Evolutionary conservation across 2,888 invertebrate species (phyloP).

Genomic region (Arctia plantaginis): DNA sequence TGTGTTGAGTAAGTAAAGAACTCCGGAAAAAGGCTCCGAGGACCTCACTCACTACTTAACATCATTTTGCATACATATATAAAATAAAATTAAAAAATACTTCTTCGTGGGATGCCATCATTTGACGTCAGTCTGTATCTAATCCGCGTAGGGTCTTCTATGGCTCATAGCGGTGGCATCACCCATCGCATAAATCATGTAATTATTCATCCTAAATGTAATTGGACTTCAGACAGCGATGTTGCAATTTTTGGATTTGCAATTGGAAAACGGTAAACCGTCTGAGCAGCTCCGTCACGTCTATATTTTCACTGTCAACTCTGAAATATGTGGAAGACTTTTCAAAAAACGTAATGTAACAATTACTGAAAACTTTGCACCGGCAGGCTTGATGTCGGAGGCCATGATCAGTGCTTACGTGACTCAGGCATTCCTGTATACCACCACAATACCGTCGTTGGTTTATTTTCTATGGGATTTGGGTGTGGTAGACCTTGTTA

Average conservation of each 20-base stretch:
- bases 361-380: slow-evolving; percentile 62
- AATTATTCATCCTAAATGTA: slow-evolving; percentile 63
- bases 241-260: slow-evolving; percentile 60
- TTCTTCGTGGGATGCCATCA: no score
- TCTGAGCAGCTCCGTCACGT: slow-evolving; percentile 62
- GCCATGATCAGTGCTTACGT: slow-evolving; percentile 57
- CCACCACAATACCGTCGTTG: slow-evolving; percentile 31
- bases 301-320: slow-evolving; percentile 58
- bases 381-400: slow-evolving; percentile 61
- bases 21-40: no score
- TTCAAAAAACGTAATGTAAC: slow-evolving; percentile 2
- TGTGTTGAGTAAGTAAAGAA: slow-evolving; percentile 2
- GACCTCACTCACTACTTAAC: no score
- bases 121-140: slow-evolving; percentile 40
- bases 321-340: slow-evolving; percentile 49
- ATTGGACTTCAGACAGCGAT: slow-evolving; percentile 58
- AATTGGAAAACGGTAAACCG: slow-evolving; percentile 36
- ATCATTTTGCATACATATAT: no score
- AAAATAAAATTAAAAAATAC: no score
- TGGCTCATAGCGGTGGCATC: slow-evolving; percentile 7
- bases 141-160: slow-evolving; percentile 1
- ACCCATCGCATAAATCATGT: neutral
- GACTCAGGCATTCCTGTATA: slow-evolving; percentile 66
- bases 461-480: neutral
- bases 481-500: neutral